These are phyloP conservation scores for Glaucopsyche alexis DNA, from an alignment of 2,888 invertebrate genomes.

Conservation along the genomic window DNA sequence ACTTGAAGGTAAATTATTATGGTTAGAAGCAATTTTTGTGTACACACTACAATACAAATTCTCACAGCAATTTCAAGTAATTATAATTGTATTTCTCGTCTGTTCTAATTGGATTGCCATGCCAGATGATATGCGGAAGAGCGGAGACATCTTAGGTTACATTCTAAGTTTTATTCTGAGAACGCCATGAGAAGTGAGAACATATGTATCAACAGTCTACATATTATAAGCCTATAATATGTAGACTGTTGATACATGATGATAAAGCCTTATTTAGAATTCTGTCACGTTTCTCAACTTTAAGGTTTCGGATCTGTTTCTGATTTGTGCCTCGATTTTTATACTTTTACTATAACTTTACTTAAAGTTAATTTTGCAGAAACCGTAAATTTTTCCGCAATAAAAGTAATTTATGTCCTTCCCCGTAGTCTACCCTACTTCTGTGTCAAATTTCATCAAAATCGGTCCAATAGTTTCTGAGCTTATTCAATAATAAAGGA, in stretches of 20 bases:
- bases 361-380: too few species aligned
- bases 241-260: too few species aligned
- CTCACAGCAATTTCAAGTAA: constrained; percentile 67
- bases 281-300: not conserved
- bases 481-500: too few species aligned
- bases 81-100: constrained; percentile 66
- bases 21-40: constrained; percentile 37
- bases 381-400: too few species aligned
- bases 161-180: constrained; percentile 73
- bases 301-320: too few species aligned
- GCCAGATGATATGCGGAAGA: constrained; percentile 75
- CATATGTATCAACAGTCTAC: constrained; percentile 48
- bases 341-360: too few species aligned
- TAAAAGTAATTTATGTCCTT: too few species aligned
- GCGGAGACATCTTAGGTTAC: constrained; percentile 71
- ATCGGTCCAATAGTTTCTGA: too few species aligned
- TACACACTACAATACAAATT: constrained; percentile 40
- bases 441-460: too few species aligned
- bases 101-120: constrained; percentile 73
- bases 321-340: too few species aligned
- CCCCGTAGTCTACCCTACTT: too few species aligned
- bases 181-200: constrained; percentile 77
- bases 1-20: not conserved
- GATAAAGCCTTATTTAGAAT: constrained; percentile 5
- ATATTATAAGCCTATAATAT: too few species aligned